These are phyloP conservation scores for Lymantria monacha DNA, from an alignment of 2,888 invertebrate genomes.

Conservation along the genomic window DNA sequence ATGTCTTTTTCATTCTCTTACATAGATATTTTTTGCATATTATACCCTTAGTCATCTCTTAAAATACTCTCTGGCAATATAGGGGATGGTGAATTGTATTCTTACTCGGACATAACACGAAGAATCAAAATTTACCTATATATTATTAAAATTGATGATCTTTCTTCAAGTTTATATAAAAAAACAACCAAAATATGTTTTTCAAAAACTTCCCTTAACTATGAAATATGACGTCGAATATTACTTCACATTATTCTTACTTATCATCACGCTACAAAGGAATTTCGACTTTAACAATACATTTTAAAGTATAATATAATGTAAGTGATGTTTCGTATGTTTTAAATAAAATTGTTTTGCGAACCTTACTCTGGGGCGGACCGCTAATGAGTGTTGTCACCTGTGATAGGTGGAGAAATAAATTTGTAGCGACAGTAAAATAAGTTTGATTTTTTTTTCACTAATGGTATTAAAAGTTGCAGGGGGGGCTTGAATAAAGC, in stretches of 20 bases:
- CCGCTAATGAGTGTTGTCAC: constrained; percentile 39
- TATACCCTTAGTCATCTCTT: too few relatives aligned
- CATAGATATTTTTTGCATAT: too few relatives aligned
- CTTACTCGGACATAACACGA: too few relatives aligned
- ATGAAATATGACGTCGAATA: constrained; percentile 22
- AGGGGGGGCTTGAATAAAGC: too few relatives aligned
- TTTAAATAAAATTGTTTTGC: constrained; percentile 13
- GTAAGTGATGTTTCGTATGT: not conserved
- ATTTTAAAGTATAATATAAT: not conserved
- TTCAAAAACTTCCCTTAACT: constrained; percentile 9
- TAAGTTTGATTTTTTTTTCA: constrained; percentile 7
- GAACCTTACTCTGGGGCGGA: constrained; percentile 26
- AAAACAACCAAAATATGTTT: constrained; percentile 3
- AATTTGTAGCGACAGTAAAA: constrained; percentile 29
- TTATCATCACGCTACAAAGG: constrained; percentile 14
- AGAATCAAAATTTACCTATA: not conserved
- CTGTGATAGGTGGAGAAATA: constrained; percentile 34
- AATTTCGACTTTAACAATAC: constrained; percentile 6
- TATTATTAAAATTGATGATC: not conserved
- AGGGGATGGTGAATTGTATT: too few relatives aligned
- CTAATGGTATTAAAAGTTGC: too few relatives aligned
- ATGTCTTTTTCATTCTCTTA: too few relatives aligned
- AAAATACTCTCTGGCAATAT: too few relatives aligned
- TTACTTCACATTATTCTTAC: constrained; percentile 27
- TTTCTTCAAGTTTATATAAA: constrained; percentile 5